A percentile compares a stretch with the other conserved stretches of the same genome.
Evolutionary conservation across 1,140 invertebrate species (phyloP).

Genomic region (Lepidostoma basale): DNA sequence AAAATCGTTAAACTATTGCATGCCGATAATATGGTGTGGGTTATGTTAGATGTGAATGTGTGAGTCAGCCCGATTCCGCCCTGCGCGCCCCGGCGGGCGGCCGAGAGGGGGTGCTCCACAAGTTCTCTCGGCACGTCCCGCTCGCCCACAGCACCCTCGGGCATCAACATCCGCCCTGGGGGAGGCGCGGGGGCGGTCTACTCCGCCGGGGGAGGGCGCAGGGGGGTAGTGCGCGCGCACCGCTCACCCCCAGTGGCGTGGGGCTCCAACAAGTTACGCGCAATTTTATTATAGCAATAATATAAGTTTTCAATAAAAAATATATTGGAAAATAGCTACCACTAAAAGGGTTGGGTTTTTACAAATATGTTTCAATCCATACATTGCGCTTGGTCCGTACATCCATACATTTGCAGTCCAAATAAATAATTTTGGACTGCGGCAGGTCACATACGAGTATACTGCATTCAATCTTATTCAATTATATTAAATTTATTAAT

Average conservation of each 20-base stretch:
- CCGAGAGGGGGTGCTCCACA: neutral
- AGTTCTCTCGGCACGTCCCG: conserved; percentile 1
- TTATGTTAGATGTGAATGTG: neutral
- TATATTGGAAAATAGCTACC: too few relatives aligned
- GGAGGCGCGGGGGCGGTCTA: neutral
- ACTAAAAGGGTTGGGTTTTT: too few relatives aligned
- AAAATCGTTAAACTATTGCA: neutral
- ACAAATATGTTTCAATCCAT: too few relatives aligned
- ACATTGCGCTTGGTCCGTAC: neutral
- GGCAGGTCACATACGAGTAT: too few relatives aligned
- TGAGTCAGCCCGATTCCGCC: neutral
- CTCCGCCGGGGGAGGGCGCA: too few relatives aligned
- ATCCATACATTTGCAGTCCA: too few relatives aligned
- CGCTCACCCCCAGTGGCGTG: neutral
- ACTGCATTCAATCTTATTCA: too few relatives aligned
- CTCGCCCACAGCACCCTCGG: neutral
- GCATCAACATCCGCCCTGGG: conserved; percentile 2
- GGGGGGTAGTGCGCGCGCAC: neutral
- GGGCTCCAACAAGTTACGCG: neutral
- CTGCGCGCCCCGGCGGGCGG: neutral
- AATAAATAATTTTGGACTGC: too few relatives aligned
- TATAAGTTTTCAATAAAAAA: too few relatives aligned
- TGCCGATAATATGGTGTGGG: neutral
- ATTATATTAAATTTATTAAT: too few relatives aligned
- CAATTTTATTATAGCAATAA: too few relatives aligned